A percentile compares a stretch with the other conserved stretches of the same genome.
Conservation (phyloP, 2,113 vertebrate genomes). For the Labeo rohita region DNA sequence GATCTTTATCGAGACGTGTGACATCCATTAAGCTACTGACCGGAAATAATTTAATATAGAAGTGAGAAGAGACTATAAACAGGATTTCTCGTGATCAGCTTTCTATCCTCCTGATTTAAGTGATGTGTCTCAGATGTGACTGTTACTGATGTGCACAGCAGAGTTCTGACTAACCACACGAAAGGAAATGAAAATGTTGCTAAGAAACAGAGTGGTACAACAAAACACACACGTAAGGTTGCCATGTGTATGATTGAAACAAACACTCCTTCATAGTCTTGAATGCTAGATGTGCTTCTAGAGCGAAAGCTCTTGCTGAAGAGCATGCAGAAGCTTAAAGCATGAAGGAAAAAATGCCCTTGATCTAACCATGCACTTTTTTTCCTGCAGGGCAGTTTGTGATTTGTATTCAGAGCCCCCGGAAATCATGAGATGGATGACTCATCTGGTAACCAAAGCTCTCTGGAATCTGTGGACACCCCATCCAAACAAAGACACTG, state of each 20-base stretch:
- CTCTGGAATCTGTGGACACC: constrained; percentile 27
- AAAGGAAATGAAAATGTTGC: constrained; percentile 34
- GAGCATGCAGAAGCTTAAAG: not conserved
- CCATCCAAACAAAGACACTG: constrained; percentile 37
- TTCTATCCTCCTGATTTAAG: not conserved
- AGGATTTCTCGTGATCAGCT: not conserved
- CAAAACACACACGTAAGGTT: not conserved
- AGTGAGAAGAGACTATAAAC: not conserved
- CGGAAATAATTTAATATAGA: not conserved
- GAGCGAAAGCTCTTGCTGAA: not conserved
- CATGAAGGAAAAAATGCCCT: not conserved
- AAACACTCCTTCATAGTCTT: not conserved
- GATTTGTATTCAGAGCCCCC: constrained; percentile 23
- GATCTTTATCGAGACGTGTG: not conserved
- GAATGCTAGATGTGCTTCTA: not conserved
- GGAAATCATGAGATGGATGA: constrained; percentile 40
- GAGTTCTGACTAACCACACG: not conserved
- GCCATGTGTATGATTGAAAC: constrained; percentile 14
- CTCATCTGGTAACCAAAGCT: constrained; percentile 23
- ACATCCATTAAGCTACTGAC: not conserved
- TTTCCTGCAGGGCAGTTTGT: constrained; percentile 18
- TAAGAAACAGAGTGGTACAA: not conserved
- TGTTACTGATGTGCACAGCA: not conserved
- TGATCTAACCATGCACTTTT: not conserved
- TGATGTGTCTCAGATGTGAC: not conserved